Base-by-base conservation (phyloP, 2,888 invertebrate species). In the Mongoloraphidia duomilia region DNA sequence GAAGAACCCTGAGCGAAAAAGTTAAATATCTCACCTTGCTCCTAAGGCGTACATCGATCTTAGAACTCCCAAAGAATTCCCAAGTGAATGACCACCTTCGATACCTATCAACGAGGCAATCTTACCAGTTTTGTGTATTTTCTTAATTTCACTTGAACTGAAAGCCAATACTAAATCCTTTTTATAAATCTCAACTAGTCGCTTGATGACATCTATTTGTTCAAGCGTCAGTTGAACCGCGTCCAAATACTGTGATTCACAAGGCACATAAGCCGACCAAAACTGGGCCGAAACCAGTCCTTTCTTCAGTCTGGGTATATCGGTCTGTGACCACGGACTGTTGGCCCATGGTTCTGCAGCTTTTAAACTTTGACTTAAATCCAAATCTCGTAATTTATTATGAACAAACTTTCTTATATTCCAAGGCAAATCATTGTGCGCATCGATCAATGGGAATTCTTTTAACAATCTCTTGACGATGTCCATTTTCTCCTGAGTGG, bases 251-350 rank as follows among this genome's bases (percentile, higher is more conserved):
- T 86, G 82, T 33, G 87, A 83, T 56, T 83, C 85, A 63, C 88
- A 88, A 56, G 88, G 88, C 62, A 88, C 87, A 67, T 86, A 88
- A 54, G 88, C 88, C 53, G 88, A 87, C 88, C 88, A 88, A 66
- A 88, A 87, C 76, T 93, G 93, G 55, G 91, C 93, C 52, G 91
- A 92, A 50, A 94, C 80, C 63, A 83, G 79, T 51, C 92, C 92
- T 58, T 80, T 76, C 59, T 81, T 76, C 59, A 92, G 74, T 61
- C 91, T 77, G 51, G 87, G 84, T 60, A 94, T 84, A 68, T 94
- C 93, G 33, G 93, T 94, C 66, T 94, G 93, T 59, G 90, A 89
- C 90, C 90, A 92, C 67, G 80, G 80, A 65, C 84, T 86, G 60
- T 79, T 76, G 57, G 85, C 81, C 90, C 90, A 90, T 56, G 89